Percentiles rank a stretch among this genome's conserved stretches.
Conservation (phyloP, 2,888 invertebrate genomes). For the Ferrisia virgata region DNA sequence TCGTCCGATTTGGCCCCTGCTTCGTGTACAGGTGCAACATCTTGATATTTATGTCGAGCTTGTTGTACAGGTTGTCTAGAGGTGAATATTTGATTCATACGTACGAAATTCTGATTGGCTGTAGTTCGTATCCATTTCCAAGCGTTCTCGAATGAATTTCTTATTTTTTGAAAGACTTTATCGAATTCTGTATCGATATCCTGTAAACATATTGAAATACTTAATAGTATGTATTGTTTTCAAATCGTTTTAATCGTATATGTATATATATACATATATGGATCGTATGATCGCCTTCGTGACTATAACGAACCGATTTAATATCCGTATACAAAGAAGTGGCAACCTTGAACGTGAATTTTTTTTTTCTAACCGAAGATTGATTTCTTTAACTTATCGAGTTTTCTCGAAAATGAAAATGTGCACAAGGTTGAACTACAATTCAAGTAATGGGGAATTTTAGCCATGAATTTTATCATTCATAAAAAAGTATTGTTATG, state of each 20-base stretch:
- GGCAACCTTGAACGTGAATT: background rate
- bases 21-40: background rate
- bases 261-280: too few species aligned
- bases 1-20: too few species aligned
- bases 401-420: background rate
- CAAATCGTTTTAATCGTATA: background rate
- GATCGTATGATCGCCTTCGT: background rate
- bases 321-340: background rate
- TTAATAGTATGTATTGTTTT: background rate
- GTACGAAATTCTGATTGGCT: background rate
- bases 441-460: background rate
- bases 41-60: background rate
- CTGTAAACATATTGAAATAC: background rate
- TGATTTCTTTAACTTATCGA: background rate
- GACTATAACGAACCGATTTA: background rate
- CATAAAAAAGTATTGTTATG: background rate
- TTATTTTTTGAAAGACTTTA: background rate
- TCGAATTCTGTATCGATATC: background rate
- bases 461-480: background rate
- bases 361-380: background rate
- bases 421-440: background rate
- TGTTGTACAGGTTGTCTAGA: background rate
- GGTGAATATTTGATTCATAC: background rate
- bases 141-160: background rate
- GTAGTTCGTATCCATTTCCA: background rate